These are phyloP conservation scores for Epirrhoe alternata DNA, from an alignment of 2,888 invertebrate species.

Conservation along the genomic window DNA sequence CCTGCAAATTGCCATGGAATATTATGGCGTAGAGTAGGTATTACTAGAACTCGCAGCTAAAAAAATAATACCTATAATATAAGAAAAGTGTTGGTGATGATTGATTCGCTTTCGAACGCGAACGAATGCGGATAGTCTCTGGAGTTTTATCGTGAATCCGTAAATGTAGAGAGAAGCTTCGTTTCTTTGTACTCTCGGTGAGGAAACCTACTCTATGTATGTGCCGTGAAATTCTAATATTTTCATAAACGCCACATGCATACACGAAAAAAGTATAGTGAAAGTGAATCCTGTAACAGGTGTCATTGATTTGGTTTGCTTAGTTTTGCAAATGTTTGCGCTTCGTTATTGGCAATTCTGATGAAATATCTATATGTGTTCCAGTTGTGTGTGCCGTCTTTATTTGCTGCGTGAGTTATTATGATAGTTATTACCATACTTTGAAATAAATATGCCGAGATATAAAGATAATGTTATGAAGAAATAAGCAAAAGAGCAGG, in stretches of 20 bases:
- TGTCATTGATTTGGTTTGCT: constrained; percentile 69
- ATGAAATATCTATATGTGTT: constrained; percentile 44
- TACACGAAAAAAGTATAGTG: constrained; percentile 67
- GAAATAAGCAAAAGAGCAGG: constrained; percentile 10
- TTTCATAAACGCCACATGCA: constrained; percentile 65
- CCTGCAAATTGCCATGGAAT: constrained; percentile 76
- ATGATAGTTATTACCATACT: constrained; percentile 32
- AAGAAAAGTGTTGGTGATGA: not conserved
- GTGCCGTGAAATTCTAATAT: constrained; percentile 64
- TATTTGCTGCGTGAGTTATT: constrained; percentile 33
- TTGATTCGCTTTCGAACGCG: not conserved
- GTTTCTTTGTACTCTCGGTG: not conserved
- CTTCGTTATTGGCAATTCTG: constrained; percentile 50
- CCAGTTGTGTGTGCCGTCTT: constrained; percentile 39
- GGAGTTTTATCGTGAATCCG: not conserved
- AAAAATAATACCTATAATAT: not conserved
- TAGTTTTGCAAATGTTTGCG: constrained; percentile 57
- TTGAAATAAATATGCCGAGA: constrained; percentile 18
- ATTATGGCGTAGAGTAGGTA: constrained; percentile 60
- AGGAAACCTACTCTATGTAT: constrained; percentile 4
- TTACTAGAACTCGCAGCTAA: not conserved
- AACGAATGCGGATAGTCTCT: not conserved
- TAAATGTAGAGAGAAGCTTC: not conserved
- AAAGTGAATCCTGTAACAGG: constrained; percentile 73
- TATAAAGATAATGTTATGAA: constrained; percentile 23